Conservation (phyloP, 1,140 invertebrate species). For the Plutomurus gul region DNA sequence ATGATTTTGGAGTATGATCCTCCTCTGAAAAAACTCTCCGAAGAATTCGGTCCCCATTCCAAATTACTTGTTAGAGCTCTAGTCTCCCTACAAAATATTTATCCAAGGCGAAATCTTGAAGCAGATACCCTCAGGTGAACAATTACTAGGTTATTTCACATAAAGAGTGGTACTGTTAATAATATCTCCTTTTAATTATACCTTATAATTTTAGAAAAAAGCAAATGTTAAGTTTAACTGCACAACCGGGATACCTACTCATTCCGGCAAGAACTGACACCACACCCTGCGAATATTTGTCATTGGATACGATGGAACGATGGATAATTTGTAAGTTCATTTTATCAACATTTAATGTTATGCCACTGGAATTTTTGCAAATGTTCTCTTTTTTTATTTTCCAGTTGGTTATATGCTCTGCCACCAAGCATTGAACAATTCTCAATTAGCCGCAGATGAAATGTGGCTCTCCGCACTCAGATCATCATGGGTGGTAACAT, state of each 20-base stretch:
- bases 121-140: constrained; percentile 87
- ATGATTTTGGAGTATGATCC: constrained; percentile 98
- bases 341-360: neutral
- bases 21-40: constrained; percentile 92
- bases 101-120: constrained; percentile 84
- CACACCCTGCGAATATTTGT: constrained; percentile 96
- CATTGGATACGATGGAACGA: constrained; percentile 90
- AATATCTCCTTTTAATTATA: neutral
- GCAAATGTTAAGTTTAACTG: constrained; percentile 91
- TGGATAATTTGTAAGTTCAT: constrained; percentile 84
- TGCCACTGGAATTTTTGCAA: neutral
- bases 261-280: constrained; percentile 94
- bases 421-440: constrained; percentile 75
- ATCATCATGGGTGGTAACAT: constrained; percentile 88
- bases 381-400: constrained; percentile 54
- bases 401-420: constrained; percentile 86
- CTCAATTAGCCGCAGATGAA: constrained; percentile 71
- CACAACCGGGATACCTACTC: constrained; percentile 85
- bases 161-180: too few species aligned
- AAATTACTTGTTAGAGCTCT: constrained; percentile 84
- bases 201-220: constrained; percentile 66
- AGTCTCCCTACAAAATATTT: constrained; percentile 83
- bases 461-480: constrained; percentile 90
- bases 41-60: constrained; percentile 95
- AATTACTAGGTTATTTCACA: neutral